Conservation (phyloP, 2,797 vertebrate species). For the Menidia menidia region DNA sequence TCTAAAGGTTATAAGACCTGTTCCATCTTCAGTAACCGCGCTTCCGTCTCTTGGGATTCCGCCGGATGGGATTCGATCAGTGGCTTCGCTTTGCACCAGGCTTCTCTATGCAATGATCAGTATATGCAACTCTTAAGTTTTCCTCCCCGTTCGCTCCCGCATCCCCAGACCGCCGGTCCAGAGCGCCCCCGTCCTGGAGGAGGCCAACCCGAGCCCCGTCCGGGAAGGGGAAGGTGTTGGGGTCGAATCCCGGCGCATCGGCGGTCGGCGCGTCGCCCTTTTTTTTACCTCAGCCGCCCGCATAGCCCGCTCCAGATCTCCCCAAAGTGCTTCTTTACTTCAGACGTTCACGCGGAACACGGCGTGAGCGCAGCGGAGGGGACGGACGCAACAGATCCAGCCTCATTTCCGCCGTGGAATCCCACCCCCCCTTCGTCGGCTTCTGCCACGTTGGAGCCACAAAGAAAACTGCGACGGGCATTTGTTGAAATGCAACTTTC, state of each 20-base stretch:
- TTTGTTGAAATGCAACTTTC: too few species aligned
- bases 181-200: too few species aligned
- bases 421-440: too few species aligned
- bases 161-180: not conserved
- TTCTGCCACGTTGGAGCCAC: too few species aligned
- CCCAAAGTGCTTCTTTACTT: constrained; percentile 47
- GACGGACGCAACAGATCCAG: constrained; percentile 42
- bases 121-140: constrained; percentile 80
- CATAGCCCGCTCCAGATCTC: constrained; percentile 8
- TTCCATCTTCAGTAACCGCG: constrained; percentile 64
- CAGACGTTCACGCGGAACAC: not conserved
- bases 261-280: not conserved
- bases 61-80: constrained; percentile 6
- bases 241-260: too few species aligned
- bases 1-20: constrained; percentile 62
- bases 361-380: not conserved
- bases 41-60: constrained; percentile 35
- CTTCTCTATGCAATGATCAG: constrained; percentile 85
- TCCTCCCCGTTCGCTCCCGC: not conserved
- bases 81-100: constrained; percentile 64
- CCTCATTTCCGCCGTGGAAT: too few species aligned
- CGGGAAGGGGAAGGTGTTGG: too few species aligned
- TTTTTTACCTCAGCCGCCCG: not conserved
- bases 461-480: too few species aligned
- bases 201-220: too few species aligned